Conservation (phyloP, 2,888 invertebrate genomes). For the Sinhomidia bicolor region DNA sequence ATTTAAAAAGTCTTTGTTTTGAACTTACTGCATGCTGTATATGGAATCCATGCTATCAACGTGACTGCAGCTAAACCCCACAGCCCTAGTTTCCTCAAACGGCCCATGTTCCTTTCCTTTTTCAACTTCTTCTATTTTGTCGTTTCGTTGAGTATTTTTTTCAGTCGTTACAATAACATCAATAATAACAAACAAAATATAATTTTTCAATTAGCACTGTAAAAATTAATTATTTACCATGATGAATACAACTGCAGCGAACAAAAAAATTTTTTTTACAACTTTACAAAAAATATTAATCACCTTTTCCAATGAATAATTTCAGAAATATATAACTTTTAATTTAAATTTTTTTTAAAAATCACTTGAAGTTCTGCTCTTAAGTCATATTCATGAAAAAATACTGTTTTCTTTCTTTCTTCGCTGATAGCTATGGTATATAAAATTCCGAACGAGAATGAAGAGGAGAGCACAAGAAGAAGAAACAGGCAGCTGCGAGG, state of each 20-base stretch:
- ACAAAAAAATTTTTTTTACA: slow-evolving; percentile 5
- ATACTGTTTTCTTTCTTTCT: neutral
- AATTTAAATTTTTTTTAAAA: neutral
- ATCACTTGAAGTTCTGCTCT: slow-evolving; percentile 9
- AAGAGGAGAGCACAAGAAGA: slow-evolving; percentile 2
- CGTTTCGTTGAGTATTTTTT: neutral
- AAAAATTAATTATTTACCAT: neutral
- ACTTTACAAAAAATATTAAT: slow-evolving; percentile 17
- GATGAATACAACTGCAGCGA: neutral
- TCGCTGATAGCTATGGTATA: neutral
- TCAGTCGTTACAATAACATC: neutral
- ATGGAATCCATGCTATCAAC: slow-evolving; percentile 62
- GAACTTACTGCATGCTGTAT: slow-evolving; percentile 53
- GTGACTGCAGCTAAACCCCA: slow-evolving; percentile 66
- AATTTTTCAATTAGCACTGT: neutral
- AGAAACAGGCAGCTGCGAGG: slow-evolving; percentile 28
- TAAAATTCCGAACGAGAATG: slow-evolving; percentile 13
- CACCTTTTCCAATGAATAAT: neutral
- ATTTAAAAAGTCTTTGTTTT: slow-evolving; percentile 7
- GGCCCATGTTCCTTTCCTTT: slow-evolving; percentile 58
- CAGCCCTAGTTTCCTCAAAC: slow-evolving; percentile 42
- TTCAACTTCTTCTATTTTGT: neutral
- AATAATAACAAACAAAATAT: slow-evolving; percentile 20
- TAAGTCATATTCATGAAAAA: slow-evolving; percentile 65
- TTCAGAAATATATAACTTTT: neutral